These are phyloP conservation scores for Liodrosophila aerea DNA, from an alignment of 2,888 invertebrate species.

Conservation along the genomic window DNA sequence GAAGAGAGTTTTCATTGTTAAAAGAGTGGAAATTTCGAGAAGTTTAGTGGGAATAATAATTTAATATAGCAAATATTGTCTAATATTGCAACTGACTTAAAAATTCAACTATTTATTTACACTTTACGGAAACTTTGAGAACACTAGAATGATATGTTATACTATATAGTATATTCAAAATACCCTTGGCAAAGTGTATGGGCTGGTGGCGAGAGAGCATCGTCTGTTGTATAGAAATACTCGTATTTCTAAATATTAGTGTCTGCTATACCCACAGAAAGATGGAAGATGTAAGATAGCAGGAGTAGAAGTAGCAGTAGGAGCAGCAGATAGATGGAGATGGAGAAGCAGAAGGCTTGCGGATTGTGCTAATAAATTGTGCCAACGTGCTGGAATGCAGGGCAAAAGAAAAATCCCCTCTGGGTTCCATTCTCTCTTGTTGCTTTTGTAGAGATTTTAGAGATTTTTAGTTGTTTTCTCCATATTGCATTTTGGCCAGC, in stretches of 20 bases:
- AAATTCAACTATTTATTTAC: no score
- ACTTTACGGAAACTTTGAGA: no score
- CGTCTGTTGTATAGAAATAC: conserved; percentile 12
- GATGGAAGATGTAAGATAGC: no score
- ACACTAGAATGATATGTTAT: no score
- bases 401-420: conserved; percentile 32
- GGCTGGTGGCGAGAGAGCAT: not conserved
- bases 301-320: no score
- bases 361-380: conserved; percentile 45
- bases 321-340: not conserved
- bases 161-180: no score
- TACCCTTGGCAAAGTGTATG: no score
- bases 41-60: no score
- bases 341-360: not conserved
- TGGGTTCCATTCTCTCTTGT: conserved; percentile 15
- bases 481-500: conserved; percentile 32
- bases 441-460: not conserved
- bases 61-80: no score
- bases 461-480: not conserved
- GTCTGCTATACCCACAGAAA: conserved; percentile 8
- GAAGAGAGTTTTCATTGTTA: no score
- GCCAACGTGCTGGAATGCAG: conserved; percentile 52
- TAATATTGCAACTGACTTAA: no score
- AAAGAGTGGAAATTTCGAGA: no score
- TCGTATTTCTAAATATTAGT: conserved; percentile 53